These are phyloP conservation scores for Pyxicephalus adspersus DNA, from an alignment of 2,113 vertebrate genomes.

Conservation along the genomic window DNA sequence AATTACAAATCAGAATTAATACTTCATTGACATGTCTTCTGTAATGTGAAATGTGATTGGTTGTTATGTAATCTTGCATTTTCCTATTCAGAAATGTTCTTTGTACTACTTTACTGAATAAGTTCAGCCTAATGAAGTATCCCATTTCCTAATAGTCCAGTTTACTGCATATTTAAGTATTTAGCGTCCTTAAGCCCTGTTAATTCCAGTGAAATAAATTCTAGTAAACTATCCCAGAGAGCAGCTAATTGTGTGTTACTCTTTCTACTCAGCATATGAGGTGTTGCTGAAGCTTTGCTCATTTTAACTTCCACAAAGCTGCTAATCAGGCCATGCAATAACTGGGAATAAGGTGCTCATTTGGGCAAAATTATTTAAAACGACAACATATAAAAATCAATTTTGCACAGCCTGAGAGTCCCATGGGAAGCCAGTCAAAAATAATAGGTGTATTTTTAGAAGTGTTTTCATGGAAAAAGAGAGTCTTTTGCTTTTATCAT, in stretches of 20 bases:
- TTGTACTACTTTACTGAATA: too few species aligned
- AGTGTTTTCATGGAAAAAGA: conserved; percentile 4
- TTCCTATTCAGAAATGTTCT: too few species aligned
- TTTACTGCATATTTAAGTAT: conserved; percentile 43
- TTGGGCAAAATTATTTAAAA: conserved; percentile 50
- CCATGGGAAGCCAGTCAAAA: conserved; percentile 38
- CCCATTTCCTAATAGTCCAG: conserved; percentile 4
- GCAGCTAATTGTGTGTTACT: conserved; percentile 42
- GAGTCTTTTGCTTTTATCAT: conserved; percentile 16
- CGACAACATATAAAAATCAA: conserved; percentile 50
- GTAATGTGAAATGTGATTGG: too few species aligned
- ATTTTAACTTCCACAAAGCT: conserved; percentile 13
- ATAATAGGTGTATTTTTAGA: conserved; percentile 52
- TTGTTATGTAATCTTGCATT: too few species aligned
- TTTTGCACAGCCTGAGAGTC: conserved; percentile 20
- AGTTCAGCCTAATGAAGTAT: not conserved
- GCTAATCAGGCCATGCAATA: conserved; percentile 46
- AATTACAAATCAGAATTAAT: too few species aligned
- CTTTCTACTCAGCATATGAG: conserved; percentile 3
- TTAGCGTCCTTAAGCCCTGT: conserved; percentile 11
- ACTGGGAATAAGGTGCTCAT: conserved; percentile 47
- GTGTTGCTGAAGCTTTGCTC: conserved; percentile 24
- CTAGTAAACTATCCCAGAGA: conserved; percentile 35
- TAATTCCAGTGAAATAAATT: conserved; percentile 38
- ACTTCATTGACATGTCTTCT: too few species aligned